Conservation (phyloP, 2,888 invertebrate species). For the Phrixothrix hirtus region DNA sequence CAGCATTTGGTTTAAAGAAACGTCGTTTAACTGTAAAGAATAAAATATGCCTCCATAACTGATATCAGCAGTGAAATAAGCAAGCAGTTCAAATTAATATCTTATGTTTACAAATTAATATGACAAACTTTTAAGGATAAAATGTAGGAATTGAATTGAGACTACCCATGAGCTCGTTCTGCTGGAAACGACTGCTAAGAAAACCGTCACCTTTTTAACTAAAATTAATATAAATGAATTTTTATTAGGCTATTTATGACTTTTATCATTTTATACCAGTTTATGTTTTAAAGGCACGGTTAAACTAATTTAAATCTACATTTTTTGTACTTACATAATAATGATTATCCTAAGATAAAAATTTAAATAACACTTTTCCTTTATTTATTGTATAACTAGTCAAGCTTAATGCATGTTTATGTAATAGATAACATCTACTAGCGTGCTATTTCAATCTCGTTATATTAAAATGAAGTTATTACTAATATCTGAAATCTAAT, state of each 20-base stretch:
- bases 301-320: too few relatives aligned
- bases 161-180: neutral
- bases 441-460: too few relatives aligned
- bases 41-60: constrained; percentile 6
- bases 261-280: neutral
- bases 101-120: constrained; percentile 24
- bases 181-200: constrained; percentile 1
- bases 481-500: too few relatives aligned
- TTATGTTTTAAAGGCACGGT: neutral
- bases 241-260: neutral
- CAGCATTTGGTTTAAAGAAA: constrained; percentile 8
- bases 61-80: constrained; percentile 4
- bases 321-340: too few relatives aligned
- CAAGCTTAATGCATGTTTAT: too few relatives aligned
- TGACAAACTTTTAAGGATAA: constrained; percentile 15
- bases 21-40: neutral
- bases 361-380: too few relatives aligned
- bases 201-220: neutral
- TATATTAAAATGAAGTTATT: too few relatives aligned
- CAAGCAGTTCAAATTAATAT: constrained; percentile 17
- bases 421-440: too few relatives aligned
- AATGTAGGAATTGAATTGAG: constrained; percentile 9
- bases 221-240: neutral
- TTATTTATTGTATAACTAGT: too few relatives aligned
- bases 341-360: too few relatives aligned